Evolutionary conservation across 2,888 invertebrate species (phyloP).

Genomic region (Alentia gelatinosa): DNA sequence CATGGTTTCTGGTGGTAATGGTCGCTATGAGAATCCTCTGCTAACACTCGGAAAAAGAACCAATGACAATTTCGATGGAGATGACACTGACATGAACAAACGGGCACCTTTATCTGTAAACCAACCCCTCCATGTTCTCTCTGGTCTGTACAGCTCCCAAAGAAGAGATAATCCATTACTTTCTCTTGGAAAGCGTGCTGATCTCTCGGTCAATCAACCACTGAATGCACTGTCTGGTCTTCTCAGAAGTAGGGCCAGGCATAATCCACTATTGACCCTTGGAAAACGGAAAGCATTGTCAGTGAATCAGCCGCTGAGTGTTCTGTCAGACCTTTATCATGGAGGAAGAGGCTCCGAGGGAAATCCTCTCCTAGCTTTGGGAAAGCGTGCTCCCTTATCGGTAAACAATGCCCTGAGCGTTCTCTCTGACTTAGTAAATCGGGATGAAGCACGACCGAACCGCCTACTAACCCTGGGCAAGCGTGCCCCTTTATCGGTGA

Average conservation of each 20-base stretch:
- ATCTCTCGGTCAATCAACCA: not conserved
- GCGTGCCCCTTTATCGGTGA: not conserved
- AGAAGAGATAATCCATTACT: not conserved
- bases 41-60: not conserved
- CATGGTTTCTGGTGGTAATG: not conserved
- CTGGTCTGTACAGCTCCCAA: not conserved
- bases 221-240: not conserved
- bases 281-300: not conserved
- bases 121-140: not conserved
- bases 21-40: not conserved
- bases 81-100: not conserved
- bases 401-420: too few relatives aligned
- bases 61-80: not conserved
- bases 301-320: conserved; percentile 12
- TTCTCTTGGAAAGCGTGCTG: not conserved
- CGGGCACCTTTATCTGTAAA: not conserved
- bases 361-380: too few relatives aligned
- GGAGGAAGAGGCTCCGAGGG: too few relatives aligned
- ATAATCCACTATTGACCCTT: not conserved
- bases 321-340: too few relatives aligned
- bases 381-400: too few relatives aligned
- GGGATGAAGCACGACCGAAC: not conserved
- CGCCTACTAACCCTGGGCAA: not conserved
- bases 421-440: not conserved
- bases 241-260: not conserved